Evolutionary conservation across 2,113 vertebrate species (phyloP).

Genomic region (Gallinago undulata): DNA sequence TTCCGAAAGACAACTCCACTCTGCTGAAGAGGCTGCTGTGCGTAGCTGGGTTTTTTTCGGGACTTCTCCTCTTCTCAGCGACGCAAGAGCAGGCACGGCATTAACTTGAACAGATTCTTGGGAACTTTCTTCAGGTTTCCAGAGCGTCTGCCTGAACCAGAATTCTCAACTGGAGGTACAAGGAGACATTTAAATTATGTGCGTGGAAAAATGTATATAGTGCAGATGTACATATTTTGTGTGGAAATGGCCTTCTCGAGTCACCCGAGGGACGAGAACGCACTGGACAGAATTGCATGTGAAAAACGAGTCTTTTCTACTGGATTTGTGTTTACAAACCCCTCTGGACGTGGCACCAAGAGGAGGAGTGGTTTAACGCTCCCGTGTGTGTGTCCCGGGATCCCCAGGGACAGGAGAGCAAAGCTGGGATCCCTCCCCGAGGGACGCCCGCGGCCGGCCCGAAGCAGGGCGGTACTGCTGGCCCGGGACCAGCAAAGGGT

Average conservation of each 20-base stretch:
- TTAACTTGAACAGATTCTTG: constrained; percentile 14
- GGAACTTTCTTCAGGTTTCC: constrained; percentile 39
- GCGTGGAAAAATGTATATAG: constrained; percentile 54
- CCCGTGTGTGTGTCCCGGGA: not conserved
- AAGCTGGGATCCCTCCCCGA: too few relatives aligned
- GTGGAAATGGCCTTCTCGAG: constrained; percentile 39
- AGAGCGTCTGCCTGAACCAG: constrained; percentile 37
- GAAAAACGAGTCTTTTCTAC: constrained; percentile 63
- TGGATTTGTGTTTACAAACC: constrained; percentile 69
- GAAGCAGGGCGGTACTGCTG: too few relatives aligned
- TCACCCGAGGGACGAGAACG: constrained; percentile 10
- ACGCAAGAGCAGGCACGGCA: constrained; percentile 70
- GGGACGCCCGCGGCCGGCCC: too few relatives aligned
- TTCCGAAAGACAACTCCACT: constrained; percentile 90
- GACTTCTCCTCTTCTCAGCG: constrained; percentile 80
- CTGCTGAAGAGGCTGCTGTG: constrained; percentile 86
- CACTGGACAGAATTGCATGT: constrained; percentile 69
- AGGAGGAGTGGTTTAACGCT: not conserved
- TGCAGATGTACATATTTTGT: constrained; percentile 45
- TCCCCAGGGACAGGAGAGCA: not conserved
- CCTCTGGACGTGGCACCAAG: constrained; percentile 4
- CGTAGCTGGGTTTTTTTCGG: constrained; percentile 76
- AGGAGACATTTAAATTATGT: constrained; percentile 26
- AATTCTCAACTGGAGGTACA: constrained; percentile 37
- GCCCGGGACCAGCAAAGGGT: too few relatives aligned